phyloP scores from a whole-genome alignment of 2,113 vertebrate genomes.

The Heterochromis multidens region DNA sequence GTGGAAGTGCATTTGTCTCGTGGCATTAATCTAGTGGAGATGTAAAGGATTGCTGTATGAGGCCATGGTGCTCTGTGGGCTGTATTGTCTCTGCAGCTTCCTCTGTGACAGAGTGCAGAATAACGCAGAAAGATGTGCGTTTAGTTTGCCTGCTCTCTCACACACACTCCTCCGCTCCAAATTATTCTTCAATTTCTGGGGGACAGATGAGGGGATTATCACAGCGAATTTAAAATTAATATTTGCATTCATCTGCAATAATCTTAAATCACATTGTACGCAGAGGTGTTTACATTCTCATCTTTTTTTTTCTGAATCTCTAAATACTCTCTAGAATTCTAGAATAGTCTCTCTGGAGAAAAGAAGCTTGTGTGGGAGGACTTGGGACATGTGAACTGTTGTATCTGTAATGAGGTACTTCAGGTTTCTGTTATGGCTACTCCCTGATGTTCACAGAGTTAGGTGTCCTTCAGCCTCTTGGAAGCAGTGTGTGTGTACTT shows the following conservation, averaged over 20 bases:
- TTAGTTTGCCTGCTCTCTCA: slow-evolving; percentile 53
- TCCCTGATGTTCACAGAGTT: neutral
- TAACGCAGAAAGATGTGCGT: slow-evolving; percentile 54
- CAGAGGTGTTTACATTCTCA: slow-evolving; percentile 29
- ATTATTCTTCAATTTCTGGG: slow-evolving; percentile 46
- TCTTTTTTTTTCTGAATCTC: slow-evolving; percentile 17
- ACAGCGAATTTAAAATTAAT: slow-evolving; percentile 50
- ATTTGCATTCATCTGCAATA: slow-evolving; percentile 62
- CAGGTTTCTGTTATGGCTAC: neutral
- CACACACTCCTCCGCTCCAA: slow-evolving; percentile 41
- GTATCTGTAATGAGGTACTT: neutral
- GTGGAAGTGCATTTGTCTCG: slow-evolving; percentile 64
- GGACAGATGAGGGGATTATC: slow-evolving; percentile 61
- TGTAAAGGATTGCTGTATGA: slow-evolving; percentile 62
- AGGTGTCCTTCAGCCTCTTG: neutral
- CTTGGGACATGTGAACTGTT: neutral
- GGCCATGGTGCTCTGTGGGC: slow-evolving; percentile 49
- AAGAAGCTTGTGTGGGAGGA: slow-evolving; percentile 8
- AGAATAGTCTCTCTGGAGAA: neutral
- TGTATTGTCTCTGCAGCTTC: slow-evolving; percentile 64
- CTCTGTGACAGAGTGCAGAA: slow-evolving; percentile 59
- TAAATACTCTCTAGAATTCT: neutral
- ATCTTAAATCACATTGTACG: slow-evolving; percentile 44
- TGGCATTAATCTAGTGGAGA: slow-evolving; percentile 52
- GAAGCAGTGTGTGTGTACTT: neutral